Percentiles rank a stretch among this genome's conserved stretches.
Evolutionary conservation across 2,113 vertebrate species (phyloP).

Genomic region (Eurystomus gularis): DNA sequence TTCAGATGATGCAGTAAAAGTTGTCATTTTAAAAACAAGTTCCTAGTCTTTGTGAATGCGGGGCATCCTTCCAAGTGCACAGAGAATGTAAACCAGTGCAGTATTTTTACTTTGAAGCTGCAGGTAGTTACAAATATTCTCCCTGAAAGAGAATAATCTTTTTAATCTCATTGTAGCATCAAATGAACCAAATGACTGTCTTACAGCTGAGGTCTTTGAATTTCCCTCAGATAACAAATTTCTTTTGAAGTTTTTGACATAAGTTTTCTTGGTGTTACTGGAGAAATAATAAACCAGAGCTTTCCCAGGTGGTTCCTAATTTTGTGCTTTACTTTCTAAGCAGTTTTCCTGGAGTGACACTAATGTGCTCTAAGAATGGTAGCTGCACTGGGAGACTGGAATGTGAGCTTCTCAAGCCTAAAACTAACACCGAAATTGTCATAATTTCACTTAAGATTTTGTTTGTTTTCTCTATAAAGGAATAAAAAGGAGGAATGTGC

Average conservation of each 20-base stretch:
- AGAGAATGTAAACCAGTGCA: not conserved
- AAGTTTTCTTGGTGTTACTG: not conserved
- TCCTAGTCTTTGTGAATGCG: not conserved
- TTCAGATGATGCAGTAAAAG: not conserved
- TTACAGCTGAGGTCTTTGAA: not conserved
- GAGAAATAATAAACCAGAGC: not conserved
- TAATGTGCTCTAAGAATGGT: not conserved
- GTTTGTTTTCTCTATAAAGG: not conserved
- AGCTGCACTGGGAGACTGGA: not conserved
- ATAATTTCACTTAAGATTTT: not conserved
- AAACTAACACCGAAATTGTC: not conserved
- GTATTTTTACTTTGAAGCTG: not conserved
- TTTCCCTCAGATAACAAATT: not conserved
- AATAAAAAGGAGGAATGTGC: not conserved
- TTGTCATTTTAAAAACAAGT: not conserved
- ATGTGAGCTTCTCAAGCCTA: not conserved
- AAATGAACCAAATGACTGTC: not conserved
- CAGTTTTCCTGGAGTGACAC: not conserved
- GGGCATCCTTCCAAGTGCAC: not conserved
- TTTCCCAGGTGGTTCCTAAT: not conserved
- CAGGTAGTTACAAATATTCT: not conserved
- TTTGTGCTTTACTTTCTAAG: not conserved
- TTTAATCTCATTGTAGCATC: not conserved
- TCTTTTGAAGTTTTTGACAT: not conserved
- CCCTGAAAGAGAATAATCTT: not conserved